A percentile compares a stretch with the other conserved stretches of the same genome.
These are phyloP conservation scores for Coleophora deauratella DNA, from an alignment of 2,888 invertebrate species.

Conservation along the genomic window DNA sequence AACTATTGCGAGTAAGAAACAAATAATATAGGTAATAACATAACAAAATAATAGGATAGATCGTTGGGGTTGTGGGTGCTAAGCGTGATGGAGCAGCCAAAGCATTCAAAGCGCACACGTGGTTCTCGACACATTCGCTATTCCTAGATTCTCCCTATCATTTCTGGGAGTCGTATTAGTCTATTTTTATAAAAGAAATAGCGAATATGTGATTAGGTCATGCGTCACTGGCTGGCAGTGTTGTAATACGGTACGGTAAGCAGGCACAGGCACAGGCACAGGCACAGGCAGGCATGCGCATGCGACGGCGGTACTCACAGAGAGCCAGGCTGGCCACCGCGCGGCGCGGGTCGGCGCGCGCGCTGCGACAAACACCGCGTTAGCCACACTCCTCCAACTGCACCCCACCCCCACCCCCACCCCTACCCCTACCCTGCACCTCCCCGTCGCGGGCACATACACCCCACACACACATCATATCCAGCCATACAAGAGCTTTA, in stretches of 20 bases:
- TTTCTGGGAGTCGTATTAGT: background rate
- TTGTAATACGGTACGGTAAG: background rate
- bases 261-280: background rate
- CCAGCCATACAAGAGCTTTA: background rate
- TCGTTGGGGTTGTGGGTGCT: too few species aligned
- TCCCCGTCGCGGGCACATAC: background rate
- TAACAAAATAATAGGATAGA: too few species aligned
- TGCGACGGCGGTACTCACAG: conserved; percentile 82
- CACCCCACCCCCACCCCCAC: conserved; percentile 6
- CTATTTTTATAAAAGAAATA: too few species aligned
- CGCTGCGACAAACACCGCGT: conserved; percentile 34
- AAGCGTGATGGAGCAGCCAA: conserved; percentile 13
- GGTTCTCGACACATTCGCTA: too few species aligned
- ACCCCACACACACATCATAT: background rate
- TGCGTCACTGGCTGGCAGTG: background rate
- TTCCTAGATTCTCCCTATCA: background rate
- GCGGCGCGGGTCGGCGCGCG: conserved; percentile 82
- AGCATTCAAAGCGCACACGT: background rate
- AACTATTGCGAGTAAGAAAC: too few species aligned
- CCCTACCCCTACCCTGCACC: background rate
- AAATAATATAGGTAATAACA: too few species aligned
- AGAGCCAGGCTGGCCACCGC: conserved; percentile 90
- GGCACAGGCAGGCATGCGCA: too few species aligned
- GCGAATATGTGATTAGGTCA: background rate
- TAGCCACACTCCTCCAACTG: too few species aligned